Base-by-base conservation (phyloP, 2,888 invertebrate species). In the Formica aserva region DNA sequence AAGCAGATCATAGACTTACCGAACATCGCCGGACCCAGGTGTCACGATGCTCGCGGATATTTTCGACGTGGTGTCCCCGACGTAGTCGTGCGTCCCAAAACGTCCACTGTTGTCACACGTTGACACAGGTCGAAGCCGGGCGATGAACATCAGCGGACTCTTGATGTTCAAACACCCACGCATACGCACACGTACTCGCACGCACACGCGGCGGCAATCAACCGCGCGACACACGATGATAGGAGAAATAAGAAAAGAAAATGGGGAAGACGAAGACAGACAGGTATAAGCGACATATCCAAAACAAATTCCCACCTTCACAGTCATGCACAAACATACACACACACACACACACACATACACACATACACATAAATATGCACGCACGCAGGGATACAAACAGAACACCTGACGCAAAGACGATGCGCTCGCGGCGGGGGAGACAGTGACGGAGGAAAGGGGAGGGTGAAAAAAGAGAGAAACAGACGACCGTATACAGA, bases 81-180 rank as follows among this genome's bases (percentile, higher is more conserved):
- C 41, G 71, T 35, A 32, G 29, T 29, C 35, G 52, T 26, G 55
- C 35, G 45, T 78, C 60, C 29, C 41, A 9, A 48, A 48, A 60
- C 9, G 32, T 35, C n/a, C 77, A 22, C 18, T 15, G 62, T 26
- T 1, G 74, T 52, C 35, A n/a, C 38, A 63, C 77, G 67, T 48
- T 45, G 57, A 84, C 71, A 84, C 78, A 82, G 87, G 82, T 83
- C 84, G 85, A 82, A 81, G 77, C 41, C 60, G 82, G 57, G 38
- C 69, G 69, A 35, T 3, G 60, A 45, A 18, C 66, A 52, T 48
- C 45, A 9, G n/a, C 52, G 22, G 52, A 69, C 77, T 91, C 91
- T 90, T 91, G 84, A 88, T n/a, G 91, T 88, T 72, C 86, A 86
- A 78, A 84, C 90, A 84, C 52, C 45, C 67, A 82, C 66, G 41